Conservation (phyloP, 2,113 vertebrate genomes). For the Ahaetulla prasina region DNA sequence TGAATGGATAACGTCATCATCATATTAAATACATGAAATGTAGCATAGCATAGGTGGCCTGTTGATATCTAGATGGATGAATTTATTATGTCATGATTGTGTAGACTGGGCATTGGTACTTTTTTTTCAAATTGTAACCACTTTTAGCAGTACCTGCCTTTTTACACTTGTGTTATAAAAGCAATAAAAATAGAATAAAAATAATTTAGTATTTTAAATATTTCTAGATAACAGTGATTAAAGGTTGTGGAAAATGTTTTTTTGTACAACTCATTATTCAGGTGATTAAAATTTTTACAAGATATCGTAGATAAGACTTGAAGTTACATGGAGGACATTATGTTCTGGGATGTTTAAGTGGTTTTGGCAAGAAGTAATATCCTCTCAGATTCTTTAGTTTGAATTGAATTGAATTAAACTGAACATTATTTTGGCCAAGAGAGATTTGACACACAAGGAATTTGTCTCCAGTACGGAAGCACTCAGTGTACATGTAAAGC, state of each 20-base stretch:
- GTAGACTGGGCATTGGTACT: not conserved
- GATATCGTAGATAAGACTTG: constrained; percentile 58
- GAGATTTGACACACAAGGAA: not conserved
- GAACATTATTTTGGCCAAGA: not conserved
- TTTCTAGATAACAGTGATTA: not conserved
- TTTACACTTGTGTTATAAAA: not conserved
- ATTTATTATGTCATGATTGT: too few species aligned
- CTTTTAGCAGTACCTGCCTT: not conserved
- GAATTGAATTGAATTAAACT: not conserved
- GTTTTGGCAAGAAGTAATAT: constrained; percentile 56
- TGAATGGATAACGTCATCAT: not conserved
- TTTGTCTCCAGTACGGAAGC: not conserved
- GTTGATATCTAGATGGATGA: too few species aligned
- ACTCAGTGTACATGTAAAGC: not conserved
- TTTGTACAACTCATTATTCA: constrained; percentile 50
- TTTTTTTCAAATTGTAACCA: too few species aligned
- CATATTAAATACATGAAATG: not conserved
- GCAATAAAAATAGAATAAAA: not conserved
- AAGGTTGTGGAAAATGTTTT: constrained; percentile 3
- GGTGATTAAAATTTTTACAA: constrained; percentile 57
- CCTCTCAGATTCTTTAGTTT: constrained; percentile 37
- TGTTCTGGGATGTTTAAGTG: constrained; percentile 62
- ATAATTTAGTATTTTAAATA: not conserved
- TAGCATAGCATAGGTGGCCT: too few species aligned
- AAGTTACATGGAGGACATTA: constrained; percentile 55